Evolutionary conservation across 2,888 invertebrate species (phyloP).

Genomic region (Sisyra terminalis): DNA sequence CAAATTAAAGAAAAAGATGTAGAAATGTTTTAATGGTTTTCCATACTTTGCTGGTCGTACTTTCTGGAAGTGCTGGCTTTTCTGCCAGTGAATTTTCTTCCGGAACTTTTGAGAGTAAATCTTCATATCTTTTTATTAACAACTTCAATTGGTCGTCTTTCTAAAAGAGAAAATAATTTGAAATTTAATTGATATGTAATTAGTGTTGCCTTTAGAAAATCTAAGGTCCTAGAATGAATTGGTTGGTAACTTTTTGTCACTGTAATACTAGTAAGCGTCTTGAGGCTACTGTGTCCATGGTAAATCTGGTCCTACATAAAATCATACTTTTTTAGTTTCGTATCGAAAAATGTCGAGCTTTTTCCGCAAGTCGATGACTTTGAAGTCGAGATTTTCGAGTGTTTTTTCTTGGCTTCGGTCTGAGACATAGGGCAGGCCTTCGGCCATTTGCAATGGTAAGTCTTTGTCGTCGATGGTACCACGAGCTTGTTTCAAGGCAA

Average conservation of each 20-base stretch:
- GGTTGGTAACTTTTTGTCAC: too few species aligned
- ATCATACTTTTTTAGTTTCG: conserved; percentile 40
- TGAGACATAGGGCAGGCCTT: conserved; percentile 17
- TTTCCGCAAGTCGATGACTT: conserved; percentile 54
- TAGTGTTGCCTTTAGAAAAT: too few species aligned
- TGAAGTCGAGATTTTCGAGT: conserved; percentile 41
- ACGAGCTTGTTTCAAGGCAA: conserved; percentile 38
- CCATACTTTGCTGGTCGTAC: too few species aligned
- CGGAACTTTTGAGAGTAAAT: conserved; percentile 39
- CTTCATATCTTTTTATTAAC: conserved; percentile 43
- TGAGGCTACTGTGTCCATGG: too few species aligned
- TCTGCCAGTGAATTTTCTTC: conserved; percentile 22
- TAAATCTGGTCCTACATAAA: too few species aligned
- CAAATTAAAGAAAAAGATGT: background rate
- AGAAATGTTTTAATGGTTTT: background rate
- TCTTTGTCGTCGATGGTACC: conserved; percentile 31
- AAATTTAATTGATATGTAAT: too few species aligned
- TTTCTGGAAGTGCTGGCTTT: too few species aligned
- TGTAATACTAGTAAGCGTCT: conserved; percentile 2
- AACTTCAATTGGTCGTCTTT: conserved; percentile 38
- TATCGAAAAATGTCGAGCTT: conserved; percentile 56
- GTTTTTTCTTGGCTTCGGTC: conserved; percentile 33
- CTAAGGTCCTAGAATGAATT: too few species aligned
- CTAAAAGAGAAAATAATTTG: conserved; percentile 15
- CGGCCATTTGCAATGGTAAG: conserved; percentile 10